Conservation (phyloP, 2,888 invertebrate species). For the Tupiocoris notatus region DNA sequence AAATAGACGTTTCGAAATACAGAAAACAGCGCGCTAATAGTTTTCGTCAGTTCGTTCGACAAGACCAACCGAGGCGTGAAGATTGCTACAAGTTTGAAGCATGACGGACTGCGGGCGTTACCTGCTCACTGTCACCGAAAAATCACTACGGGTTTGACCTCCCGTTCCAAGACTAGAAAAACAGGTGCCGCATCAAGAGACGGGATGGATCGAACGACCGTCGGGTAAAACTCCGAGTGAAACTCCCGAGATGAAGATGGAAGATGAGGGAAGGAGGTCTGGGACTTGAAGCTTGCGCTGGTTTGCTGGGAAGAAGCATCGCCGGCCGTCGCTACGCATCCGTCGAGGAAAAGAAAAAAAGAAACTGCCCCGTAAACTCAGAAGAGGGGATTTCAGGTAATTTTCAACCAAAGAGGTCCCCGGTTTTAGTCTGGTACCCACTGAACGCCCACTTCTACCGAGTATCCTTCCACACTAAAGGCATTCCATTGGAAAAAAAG, state of each 20-base stretch:
- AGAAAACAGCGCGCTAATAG: no score
- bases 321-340: background rate
- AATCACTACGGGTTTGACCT: background rate
- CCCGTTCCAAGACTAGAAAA: background rate
- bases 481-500: constrained; percentile 30
- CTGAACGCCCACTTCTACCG: constrained; percentile 28
- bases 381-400: constrained; percentile 32
- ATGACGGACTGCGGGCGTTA: background rate
- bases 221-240: background rate
- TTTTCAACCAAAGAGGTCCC: constrained; percentile 5
- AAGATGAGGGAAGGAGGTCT: background rate
- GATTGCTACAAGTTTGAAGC: background rate
- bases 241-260: background rate
- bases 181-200: background rate
- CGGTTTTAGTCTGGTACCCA: background rate
- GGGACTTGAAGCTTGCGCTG: no score
- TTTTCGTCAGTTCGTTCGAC: background rate
- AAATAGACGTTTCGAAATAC: no score
- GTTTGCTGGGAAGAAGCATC: background rate
- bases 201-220: no score
- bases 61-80: background rate
- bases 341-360: background rate
- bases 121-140: background rate
- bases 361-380: background rate
- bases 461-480: no score